Evolutionary conservation across 2,888 invertebrate species (phyloP), one percentile per base, ranked within the genome.

Genomic region (Leptinotarsa haldemani): DNA sequence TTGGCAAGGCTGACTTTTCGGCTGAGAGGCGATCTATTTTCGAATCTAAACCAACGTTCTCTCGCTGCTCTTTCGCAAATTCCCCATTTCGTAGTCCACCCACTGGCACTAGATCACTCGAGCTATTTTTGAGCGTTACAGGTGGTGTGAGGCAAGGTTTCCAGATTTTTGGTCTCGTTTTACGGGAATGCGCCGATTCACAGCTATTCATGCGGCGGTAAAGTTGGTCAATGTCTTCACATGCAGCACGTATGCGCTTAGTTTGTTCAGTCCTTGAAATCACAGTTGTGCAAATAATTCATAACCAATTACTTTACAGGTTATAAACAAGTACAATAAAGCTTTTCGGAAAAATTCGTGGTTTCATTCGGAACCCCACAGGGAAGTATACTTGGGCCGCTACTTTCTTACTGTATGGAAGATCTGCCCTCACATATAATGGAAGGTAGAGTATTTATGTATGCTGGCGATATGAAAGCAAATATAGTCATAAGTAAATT

Each of bases 1-100:
- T 81, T 81, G 80, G 81, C 77, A 65, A 74, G 77, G 71, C 68
- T 64, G 70, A 71, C 74, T 76, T 77, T 75, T 78, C 76, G 71
- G 77, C 76, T 61, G 58, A 40, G 30, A 9, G 30, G 40, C 30
- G 74, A 73, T 80, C 79, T 78, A 78, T 80, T 81, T 79, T 78
- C 65, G 75, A 69, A 69, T 46, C 70, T 13, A 25, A 58, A 58
- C 20, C 25, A 15, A 58, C 58, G 58, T 15, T 22, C 52, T 18
- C 52, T 20, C 56, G 20, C 56, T 56, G 15, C 40, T 61, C 30
- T 61, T 61, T 61, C 61, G 52, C 70, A 69, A 52, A 63, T 72
- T 25, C 53, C 30, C 18, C 25, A 52, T 18, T 72, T 68, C 46
- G 20, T 50, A 15, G n/a, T 50, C n/a, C 74, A 74, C 74, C 74